These are phyloP conservation scores for Labia minor DNA, from an alignment of 2,888 invertebrate species.

Conservation along the genomic window DNA sequence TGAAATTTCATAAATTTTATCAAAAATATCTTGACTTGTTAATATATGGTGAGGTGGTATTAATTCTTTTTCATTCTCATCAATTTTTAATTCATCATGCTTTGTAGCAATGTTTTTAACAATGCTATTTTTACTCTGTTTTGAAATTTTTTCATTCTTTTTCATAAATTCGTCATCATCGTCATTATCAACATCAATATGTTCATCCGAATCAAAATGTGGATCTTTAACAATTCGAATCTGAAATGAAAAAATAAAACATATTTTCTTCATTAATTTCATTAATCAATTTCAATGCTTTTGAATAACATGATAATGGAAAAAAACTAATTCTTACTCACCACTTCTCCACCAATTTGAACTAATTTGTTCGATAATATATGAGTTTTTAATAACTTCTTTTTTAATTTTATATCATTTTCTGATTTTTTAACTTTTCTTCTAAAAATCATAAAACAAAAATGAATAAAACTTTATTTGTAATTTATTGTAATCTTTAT, in stretches of 20 bases:
- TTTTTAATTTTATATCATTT: neutral
- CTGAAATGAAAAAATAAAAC: neutral
- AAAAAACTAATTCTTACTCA: too few species aligned
- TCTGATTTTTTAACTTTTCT: slow-evolving; percentile 16
- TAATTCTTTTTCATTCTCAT: slow-evolving; percentile 35
- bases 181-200: slow-evolving; percentile 5
- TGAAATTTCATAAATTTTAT: slow-evolving; percentile 34
- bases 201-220: neutral
- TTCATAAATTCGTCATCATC: neutral
- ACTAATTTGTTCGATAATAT: slow-evolving; percentile 37
- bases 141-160: neutral
- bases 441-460: too few species aligned
- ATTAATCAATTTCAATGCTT: too few species aligned
- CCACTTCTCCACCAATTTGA: slow-evolving; percentile 50
- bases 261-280: too few species aligned
- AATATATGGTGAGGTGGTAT: slow-evolving; percentile 21
- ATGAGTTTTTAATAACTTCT: neutral
- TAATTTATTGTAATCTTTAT: too few species aligned
- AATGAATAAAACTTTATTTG: too few species aligned
- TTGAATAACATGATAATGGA: too few species aligned
- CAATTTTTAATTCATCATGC: slow-evolving; percentile 48
- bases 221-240: neutral
- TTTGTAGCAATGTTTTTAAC: slow-evolving; percentile 31
- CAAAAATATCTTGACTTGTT: slow-evolving; percentile 26
- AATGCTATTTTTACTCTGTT: slow-evolving; percentile 18